Base-by-base conservation (phyloP, 2,113 vertebrate species). In the Puma concolor region DNA sequence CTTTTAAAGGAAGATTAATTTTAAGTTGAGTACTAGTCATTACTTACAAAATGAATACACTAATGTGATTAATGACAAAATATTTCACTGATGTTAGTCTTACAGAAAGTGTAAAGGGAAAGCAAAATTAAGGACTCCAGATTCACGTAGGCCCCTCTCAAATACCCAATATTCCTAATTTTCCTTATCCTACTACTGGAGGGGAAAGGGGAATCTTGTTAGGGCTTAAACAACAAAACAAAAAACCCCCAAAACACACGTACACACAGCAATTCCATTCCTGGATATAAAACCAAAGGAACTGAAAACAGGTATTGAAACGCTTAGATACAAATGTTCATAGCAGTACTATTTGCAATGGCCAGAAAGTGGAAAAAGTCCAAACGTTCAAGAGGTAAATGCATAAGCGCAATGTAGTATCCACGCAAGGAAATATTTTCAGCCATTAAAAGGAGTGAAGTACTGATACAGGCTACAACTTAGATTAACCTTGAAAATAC, bases 151-250 rank as follows among this genome's bases (percentile, higher is more conserved):
- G 9, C 41, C 63, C 21, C n/a, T 97, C 91, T 95, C 23, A 76
- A 60, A 96, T 71, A 29, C 7, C 87, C 88, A 96, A 79, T 84
- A 85, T 21, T 91, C 25, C 69, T 52, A 66, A 81, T 94, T 94
- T 93, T 96, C 63, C 60, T 83, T 33, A 50, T 77, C 80, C 74
- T 91, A 36, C 33, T 76, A n/a, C 44, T 83, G n/a, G 19, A 57
- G 21, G 2, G 33, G 21, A 36, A 69, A 29, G 38, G 27, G 48
- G 13, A 83, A 84, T 41, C 14, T 60, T 86, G 9, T n/a, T 79
- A 66, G 5, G 48, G 60, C 11, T 92, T 88, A 29, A 92, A 74
- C 84, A 10, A 44, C 52, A 81, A 66, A 66, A 57, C 7, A n/a
- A 54, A 48, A 25, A 71, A 14, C 4, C 12, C 41, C 23, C 23